Base-by-base conservation (phyloP, 1,140 invertebrate genomes). In the Papilio aristodemus region DNA sequence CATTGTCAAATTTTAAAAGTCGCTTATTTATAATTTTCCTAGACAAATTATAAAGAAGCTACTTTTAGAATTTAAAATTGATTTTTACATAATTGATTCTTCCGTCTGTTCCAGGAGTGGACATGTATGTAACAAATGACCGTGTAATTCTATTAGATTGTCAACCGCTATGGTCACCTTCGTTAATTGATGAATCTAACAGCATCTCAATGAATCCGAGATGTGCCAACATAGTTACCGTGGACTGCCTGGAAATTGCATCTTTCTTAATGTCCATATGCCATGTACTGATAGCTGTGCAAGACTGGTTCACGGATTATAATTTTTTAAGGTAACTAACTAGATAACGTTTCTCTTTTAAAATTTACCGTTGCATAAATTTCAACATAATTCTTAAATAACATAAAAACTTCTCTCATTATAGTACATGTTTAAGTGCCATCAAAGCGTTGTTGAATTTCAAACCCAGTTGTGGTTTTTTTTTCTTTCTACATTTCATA, bases 201-300 rank as follows among this genome's bases (percentile, higher is more conserved):
- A 75, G 79, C 0, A 83, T 81, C 37, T 78, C 86, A 1, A 76
- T 88, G 36, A 89, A 85, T 43, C 92, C 94, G 0, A 93, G 93
- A n/a, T 87, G 92, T 39, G 93, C 93, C 41, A 92, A 94, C 37
- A 92, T 93, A 8, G 92, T 94, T n/a, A 92, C 94, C 1, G 83
- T 95, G 19, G 94, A 95, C 71, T 93, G 93, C 13, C 86, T 98
- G 17, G 96, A 98, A 83, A 92, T 96, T 59, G 93, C 95, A 22
- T 95, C 97, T 8, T 97, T 97, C 85, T 85, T 98, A 25, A 94
- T 98, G 87, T 95, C 96, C 11, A 95, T 98, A n/a, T 98, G 97
- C 82, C 97, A 98, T 88, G 93, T 97, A 0, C 92, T 98, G 4
- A 93, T 98, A 67, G 93, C 97, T 58, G 95, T 97, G 0, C 95